A percentile compares a stretch with the other conserved stretches of the same genome.
Conservation (phyloP, 2,797 vertebrate species). For the Ciconia nigra region DNA sequence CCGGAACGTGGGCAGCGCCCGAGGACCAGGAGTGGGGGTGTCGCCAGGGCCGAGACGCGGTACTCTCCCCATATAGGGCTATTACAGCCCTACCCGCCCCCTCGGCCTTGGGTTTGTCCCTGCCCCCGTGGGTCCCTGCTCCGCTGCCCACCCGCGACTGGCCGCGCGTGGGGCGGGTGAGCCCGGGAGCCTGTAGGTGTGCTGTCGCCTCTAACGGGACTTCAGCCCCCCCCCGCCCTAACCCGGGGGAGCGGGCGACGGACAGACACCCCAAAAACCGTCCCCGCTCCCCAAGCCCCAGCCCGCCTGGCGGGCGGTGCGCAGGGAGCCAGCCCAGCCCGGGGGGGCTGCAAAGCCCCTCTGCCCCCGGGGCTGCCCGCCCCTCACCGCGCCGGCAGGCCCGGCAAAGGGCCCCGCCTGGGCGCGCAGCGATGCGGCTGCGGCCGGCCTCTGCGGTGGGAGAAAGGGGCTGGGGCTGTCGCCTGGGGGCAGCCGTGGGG, state of each 20-base stretch:
- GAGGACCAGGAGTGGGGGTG: background rate
- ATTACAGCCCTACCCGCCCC: background rate
- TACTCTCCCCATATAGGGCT: background rate
- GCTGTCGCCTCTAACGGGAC: background rate
- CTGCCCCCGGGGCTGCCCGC: background rate
- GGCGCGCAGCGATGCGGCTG: background rate
- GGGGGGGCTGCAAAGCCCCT: background rate
- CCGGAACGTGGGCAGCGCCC: background rate
- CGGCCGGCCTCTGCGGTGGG: background rate
- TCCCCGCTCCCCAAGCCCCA: background rate
- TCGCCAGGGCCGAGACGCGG: background rate
- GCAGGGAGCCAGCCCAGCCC: background rate
- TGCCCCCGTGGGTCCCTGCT: background rate
- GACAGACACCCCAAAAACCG: background rate
- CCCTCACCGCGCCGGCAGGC: background rate
- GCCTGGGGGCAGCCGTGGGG: slow-evolving; percentile 15
- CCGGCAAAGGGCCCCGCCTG: background rate
- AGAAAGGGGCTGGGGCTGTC: background rate
- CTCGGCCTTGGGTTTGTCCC: background rate
- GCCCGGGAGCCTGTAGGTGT: too few relatives aligned
- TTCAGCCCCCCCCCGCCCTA: too few relatives aligned
- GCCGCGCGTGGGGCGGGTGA: background rate
- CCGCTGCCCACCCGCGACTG: background rate
- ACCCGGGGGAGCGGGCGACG: accelerated
- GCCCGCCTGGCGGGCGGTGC: too few relatives aligned